phyloP scores from a whole-genome alignment of 1,140 invertebrate species.

The Phymorhynchus buccinoides region DNA sequence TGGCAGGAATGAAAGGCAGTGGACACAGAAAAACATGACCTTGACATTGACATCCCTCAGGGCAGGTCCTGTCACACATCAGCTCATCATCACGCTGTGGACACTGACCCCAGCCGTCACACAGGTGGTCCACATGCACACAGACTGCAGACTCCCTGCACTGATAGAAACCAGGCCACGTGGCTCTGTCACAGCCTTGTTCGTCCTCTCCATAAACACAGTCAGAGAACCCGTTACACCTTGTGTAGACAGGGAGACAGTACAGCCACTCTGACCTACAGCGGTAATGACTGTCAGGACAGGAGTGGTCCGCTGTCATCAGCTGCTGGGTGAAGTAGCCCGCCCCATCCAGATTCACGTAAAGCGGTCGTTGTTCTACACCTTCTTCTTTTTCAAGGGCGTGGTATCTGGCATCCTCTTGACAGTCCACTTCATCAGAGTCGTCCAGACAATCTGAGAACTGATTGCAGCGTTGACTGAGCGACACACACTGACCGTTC shows the following conservation, averaged over 20 bases:
- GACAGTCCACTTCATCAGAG: background rate
- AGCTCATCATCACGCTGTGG: too few relatives aligned
- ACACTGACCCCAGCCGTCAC: too few relatives aligned
- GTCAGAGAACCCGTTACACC: conserved; percentile 29
- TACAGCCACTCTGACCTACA: background rate
- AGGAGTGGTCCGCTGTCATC: background rate
- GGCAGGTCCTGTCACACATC: too few relatives aligned
- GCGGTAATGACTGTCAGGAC: conserved; percentile 25
- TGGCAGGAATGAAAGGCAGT: too few relatives aligned
- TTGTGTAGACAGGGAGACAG: background rate
- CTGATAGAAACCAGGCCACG: conserved; percentile 37
- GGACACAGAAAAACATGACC: too few relatives aligned
- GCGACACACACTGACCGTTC: conserved; percentile 2
- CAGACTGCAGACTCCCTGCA: conserved; percentile 33
- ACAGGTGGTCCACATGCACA: conserved; percentile 17
- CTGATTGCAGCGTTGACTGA: background rate
- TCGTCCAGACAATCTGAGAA: background rate
- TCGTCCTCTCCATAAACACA: background rate
- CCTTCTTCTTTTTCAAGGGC: background rate
- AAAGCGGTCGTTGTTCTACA: background rate
- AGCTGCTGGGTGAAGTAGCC: conserved; percentile 6
- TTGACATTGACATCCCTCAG: too few relatives aligned
- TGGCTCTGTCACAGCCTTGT: background rate
- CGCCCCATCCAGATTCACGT: background rate
- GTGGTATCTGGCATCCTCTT: background rate